phyloP scores from a whole-genome alignment of 2,113 vertebrate genomes.

The Hystrix brachyura region DNA sequence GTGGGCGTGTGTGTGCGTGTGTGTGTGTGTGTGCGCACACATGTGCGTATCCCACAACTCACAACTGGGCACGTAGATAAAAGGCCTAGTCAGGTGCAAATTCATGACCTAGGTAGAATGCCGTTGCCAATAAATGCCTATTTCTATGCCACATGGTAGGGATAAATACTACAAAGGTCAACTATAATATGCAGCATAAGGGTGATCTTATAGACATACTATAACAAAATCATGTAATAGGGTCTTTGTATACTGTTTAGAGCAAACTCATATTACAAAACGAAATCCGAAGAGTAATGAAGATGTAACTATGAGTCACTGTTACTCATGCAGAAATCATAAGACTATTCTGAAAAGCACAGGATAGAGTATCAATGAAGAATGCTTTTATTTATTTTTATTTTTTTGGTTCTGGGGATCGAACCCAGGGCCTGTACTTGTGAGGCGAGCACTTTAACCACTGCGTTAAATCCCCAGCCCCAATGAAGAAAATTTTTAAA shows the following conservation, averaged over 20 bases:
- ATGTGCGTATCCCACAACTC: not conserved
- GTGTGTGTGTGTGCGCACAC: not conserved
- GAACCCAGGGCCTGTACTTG: no score
- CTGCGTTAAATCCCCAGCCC: no score
- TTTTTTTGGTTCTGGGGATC: no score
- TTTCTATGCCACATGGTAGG: not conserved
- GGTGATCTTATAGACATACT: slow-evolving; percentile 1
- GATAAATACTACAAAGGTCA: not conserved
- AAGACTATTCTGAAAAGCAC: slow-evolving; percentile 6
- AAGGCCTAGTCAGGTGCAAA: not conserved
- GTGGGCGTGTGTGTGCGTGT: not conserved
- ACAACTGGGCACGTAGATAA: not conserved
- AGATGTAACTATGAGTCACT: not conserved
- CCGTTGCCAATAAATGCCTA: not conserved
- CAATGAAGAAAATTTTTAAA: not conserved
- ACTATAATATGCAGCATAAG: not conserved
- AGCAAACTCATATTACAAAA: not conserved
- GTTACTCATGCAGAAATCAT: not conserved
- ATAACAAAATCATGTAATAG: not conserved
- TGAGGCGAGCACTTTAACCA: no score
- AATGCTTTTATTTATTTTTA: not conserved
- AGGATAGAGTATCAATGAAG: not conserved
- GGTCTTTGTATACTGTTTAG: not conserved
- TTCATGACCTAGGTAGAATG: not conserved
- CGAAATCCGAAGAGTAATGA: not conserved